Conservation (phyloP, 2,888 invertebrate species). For the Dioctria rufipes region DNA sequence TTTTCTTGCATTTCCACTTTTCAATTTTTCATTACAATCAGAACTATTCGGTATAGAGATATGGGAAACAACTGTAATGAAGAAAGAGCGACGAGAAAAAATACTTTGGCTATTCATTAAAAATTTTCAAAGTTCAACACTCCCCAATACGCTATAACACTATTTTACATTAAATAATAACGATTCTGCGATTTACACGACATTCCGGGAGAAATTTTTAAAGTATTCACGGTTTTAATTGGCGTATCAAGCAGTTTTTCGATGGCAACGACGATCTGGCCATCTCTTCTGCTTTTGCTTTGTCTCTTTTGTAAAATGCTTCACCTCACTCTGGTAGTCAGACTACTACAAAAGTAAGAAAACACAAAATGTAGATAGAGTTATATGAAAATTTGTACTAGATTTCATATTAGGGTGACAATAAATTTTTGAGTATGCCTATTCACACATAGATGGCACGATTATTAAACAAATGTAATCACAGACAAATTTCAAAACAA, state of each 20-base stretch:
- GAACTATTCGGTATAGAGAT: neutral
- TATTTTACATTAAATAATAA: neutral
- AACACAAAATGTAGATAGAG: neutral
- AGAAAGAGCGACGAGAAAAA: constrained; percentile 9
- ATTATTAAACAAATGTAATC: too few species aligned
- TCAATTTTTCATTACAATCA: neutral
- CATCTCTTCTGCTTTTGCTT: constrained; percentile 25
- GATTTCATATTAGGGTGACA: neutral
- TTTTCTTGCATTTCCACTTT: constrained; percentile 15
- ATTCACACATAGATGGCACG: neutral
- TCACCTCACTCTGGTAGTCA: constrained; percentile 28
- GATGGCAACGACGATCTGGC: constrained; percentile 1
- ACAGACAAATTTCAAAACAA: too few species aligned
- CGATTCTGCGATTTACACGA: neutral
- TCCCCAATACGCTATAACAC: neutral
- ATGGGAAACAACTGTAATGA: constrained; percentile 4
- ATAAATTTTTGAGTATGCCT: neutral
- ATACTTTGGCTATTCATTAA: constrained; percentile 9
- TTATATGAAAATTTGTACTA: neutral
- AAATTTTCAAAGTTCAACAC: constrained; percentile 14
- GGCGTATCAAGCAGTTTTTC: constrained; percentile 4
- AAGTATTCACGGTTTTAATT: constrained; percentile 22
- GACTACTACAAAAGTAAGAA: neutral
- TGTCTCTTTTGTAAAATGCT: constrained; percentile 22
- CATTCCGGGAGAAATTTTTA: constrained; percentile 2